Conservation (phyloP, 2,888 invertebrate species). For the Micoletzkya japonica region DNA sequence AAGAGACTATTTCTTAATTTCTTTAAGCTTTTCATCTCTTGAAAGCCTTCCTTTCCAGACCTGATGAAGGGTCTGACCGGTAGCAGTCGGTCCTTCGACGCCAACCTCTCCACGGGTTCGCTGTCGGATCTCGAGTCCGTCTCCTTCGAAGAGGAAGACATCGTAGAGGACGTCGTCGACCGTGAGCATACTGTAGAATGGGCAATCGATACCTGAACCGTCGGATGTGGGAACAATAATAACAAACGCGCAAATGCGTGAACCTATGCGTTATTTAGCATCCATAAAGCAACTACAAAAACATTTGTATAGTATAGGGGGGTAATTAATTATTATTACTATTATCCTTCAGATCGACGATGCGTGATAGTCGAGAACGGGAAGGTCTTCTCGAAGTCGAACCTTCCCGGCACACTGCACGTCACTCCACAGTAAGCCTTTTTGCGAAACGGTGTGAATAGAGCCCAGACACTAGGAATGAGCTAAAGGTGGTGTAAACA, state of each 20-base stretch:
- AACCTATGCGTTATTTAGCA: background rate
- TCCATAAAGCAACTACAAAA: background rate
- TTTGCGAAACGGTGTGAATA: no score
- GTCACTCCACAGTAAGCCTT: constrained; percentile 41
- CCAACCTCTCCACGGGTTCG: background rate
- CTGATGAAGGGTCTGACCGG: background rate
- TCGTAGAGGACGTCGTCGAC: constrained; percentile 16
- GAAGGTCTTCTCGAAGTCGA: constrained; percentile 46
- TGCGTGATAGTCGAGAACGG: constrained; percentile 57
- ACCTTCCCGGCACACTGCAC: constrained; percentile 49
- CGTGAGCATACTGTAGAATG: background rate
- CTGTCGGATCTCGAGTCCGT: constrained; percentile 7
- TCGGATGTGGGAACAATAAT: background rate
- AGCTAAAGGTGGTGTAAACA: no score
- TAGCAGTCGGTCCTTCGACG: constrained; percentile 10
- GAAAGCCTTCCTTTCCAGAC: background rate
- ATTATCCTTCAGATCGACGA: constrained; percentile 45
- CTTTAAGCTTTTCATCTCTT: background rate
- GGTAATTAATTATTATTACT: background rate
- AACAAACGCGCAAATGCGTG: background rate
- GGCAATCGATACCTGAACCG: background rate
- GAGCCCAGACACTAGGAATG: no score
- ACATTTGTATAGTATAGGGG: no score
- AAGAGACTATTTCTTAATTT: background rate
- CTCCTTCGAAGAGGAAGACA: constrained; percentile 17